Evolutionary conservation across 2,113 vertebrate species (phyloP).

Genomic region (Oreochromis spilurus): DNA sequence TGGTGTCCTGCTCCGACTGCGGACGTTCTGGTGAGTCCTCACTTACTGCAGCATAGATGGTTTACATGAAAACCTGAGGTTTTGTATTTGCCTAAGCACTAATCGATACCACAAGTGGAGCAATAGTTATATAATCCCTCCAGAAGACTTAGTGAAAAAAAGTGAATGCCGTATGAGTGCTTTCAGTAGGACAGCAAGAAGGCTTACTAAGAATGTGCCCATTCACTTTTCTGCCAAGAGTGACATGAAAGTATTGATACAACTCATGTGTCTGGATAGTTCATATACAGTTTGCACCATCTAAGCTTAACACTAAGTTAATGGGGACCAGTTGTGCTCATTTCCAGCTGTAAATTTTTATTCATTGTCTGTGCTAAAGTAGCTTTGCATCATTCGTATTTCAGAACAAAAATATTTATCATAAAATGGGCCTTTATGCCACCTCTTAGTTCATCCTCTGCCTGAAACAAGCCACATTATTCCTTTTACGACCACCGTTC

Average conservation of each 20-base stretch:
- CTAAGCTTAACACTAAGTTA: not conserved
- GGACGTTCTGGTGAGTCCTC: constrained; percentile 92
- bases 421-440: not conserved
- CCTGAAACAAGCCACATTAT: not conserved
- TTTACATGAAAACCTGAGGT: not conserved
- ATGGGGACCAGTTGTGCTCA: not conserved
- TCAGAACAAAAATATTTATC: not conserved
- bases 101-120: not conserved
- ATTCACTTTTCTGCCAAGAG: not conserved
- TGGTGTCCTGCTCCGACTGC: constrained; percentile 97
- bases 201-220: not conserved
- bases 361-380: not conserved
- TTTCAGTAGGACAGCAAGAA: not conserved
- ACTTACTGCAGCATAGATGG: not conserved
- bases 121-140: accelerated
- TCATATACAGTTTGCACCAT: not conserved
- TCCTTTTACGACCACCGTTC: accelerated
- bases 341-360: not conserved
- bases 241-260: not conserved
- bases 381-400: not conserved
- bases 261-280: not conserved
- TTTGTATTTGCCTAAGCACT: not conserved
- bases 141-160: not conserved
- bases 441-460: not conserved
- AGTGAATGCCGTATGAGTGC: not conserved